Evolutionary conservation across 2,888 invertebrate genomes (phyloP), one percentile per base, ranked within the genome.

Genomic region (Brachypterus glaber): DNA sequence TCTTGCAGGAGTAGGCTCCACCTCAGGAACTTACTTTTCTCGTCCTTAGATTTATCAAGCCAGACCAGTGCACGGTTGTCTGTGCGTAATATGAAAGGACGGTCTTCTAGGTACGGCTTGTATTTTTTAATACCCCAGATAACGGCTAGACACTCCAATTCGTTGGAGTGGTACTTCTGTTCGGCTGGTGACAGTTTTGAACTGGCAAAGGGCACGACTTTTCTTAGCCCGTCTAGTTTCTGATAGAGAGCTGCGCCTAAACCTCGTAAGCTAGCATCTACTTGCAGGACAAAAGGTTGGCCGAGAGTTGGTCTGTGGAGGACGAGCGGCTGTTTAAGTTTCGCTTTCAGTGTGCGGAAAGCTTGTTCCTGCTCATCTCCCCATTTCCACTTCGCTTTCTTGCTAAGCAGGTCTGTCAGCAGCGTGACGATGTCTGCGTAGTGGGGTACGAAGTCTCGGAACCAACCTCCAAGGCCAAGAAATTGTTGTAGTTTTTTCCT

Each of bases 181-280:
- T 46, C 41, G 0, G n/a, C n/a, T n/a, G n/a, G n/a, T n/a, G n/a
- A n/a, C n/a, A 34, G 51, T 30, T 38, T 34, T 4, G 52, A n/a
- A n/a, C n/a, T n/a, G n/a, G n/a, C n/a, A n/a, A n/a, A n/a, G n/a
- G n/a, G n/a, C n/a, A n/a, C 36, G 14, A 51, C 35, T 0, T 30
- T 8, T n/a, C 36, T 13, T 3, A 25, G 12, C 5, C 32, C 29
- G 7, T 37, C 35, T 5, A 4, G 15, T 12, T 38, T 40, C 15
- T 52, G 53, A 18, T 45, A 51, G 0, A 54, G 39, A 4, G 54
- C 55, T 3, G 51, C 52, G 1, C 47, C 48, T 11, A 49, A 44
- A 0, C 51, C 53, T 9, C 17, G 4, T 1, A 25, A 33, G 18
- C 49, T 48, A 21, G 51, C 50, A 40, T 50, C 49, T 1, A 51